Evolutionary conservation across 1,140 invertebrate species (phyloP), one percentile per base, ranked within the genome.

Genomic region (Pogonomyrmex californicus): DNA sequence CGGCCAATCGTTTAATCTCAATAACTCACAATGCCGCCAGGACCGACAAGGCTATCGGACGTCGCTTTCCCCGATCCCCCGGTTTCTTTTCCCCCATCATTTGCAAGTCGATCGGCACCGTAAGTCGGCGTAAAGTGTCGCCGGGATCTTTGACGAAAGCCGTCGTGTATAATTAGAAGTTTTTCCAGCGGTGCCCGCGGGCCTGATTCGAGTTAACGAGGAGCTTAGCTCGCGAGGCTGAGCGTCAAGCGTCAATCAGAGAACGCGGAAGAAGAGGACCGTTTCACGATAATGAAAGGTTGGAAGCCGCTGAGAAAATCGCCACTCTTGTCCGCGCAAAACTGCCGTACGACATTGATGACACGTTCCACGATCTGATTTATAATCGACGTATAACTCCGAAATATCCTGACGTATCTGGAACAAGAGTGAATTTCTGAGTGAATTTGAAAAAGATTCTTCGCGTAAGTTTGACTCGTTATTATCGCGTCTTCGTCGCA

Each of bases 1-100:
- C 12, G 58, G 77, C 65, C 86, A 89, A 91, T 86, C 87, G 86
- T 92, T 91, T 86, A 91, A 93, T 92, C 91, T 89, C 87, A 86
- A 91, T 92, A 90, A 92, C 86, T 93, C 83, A 91, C 87, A 81
- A 87, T 91, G 76, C 51, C 85, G 65, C 30, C 56, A 41, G 77
- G 56, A 47, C 62, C 88, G 88, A 87, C 86, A 90, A 78, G 63
- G 44, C 73, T 88, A 87, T 88, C 89, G 36, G n/a, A 49, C 23
- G 47, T 81, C 36, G 79, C 54, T 76, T 62, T 77, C 14, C 44
- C 14, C 47, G 36, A 76, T 77, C 47, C 62, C 56, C 65, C 70
- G 38, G 17, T 77, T 41, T 44, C 30, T 36, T 56, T 60, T 78
- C 17, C 10, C n/a, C 10, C 62, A 41, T 86, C 71, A 82, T 90